These are phyloP conservation scores for Seira ritae DNA, from an alignment of 2,888 invertebrate species.

Conservation along the genomic window DNA sequence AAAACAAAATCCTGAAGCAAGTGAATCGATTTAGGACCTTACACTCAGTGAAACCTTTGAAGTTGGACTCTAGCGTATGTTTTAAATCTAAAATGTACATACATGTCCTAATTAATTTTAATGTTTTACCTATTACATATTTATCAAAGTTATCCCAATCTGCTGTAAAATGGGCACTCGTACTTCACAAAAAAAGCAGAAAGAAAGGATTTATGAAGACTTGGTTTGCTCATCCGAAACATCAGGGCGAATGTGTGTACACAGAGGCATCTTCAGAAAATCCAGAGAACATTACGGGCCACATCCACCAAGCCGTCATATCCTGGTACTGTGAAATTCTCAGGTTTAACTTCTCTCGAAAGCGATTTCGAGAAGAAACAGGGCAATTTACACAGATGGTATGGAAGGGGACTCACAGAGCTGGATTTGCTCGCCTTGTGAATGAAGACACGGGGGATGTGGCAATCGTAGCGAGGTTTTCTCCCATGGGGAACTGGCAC, in stretches of 20 bases:
- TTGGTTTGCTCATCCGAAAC: not conserved
- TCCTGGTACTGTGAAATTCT: constrained; percentile 33
- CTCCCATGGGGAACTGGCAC: constrained; percentile 40
- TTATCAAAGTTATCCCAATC: not conserved
- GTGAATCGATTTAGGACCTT: not conserved
- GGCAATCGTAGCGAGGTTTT: constrained; percentile 36
- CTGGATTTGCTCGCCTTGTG: constrained; percentile 42
- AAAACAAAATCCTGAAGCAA: not conserved
- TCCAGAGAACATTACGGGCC: not conserved
- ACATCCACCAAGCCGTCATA: not conserved
- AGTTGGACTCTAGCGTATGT: not conserved
- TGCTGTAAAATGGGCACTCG: not conserved
- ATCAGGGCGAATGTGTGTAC: constrained; percentile 1
- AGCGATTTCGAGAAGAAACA: not conserved
- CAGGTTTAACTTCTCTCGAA: constrained; percentile 7
- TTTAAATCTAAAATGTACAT: too few relatives aligned
- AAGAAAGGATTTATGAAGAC: not conserved
- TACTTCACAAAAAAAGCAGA: not conserved
- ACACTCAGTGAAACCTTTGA: not conserved
- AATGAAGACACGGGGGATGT: not conserved
- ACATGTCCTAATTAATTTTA: too few relatives aligned
- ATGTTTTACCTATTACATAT: too few relatives aligned
- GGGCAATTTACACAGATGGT: constrained; percentile 57
- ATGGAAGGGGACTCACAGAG: constrained; percentile 37
- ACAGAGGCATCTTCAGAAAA: too few relatives aligned